Evolutionary conservation across 2,797 vertebrate genomes (phyloP).

Genomic region (Amphiprion clarkii): DNA sequence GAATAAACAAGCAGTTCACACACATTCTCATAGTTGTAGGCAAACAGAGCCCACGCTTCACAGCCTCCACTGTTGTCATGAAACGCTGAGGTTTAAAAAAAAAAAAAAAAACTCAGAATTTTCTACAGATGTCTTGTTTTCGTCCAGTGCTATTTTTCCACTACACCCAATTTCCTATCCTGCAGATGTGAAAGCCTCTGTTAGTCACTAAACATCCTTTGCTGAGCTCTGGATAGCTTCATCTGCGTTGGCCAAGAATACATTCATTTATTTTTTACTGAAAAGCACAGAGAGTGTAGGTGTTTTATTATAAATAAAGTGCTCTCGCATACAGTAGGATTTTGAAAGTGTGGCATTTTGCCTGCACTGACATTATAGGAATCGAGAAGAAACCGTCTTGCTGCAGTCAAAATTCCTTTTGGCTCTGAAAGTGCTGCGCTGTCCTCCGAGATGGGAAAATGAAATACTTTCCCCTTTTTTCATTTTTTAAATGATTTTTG

Average conservation of each 20-base stretch:
- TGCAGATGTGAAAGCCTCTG: slow-evolving; percentile 54
- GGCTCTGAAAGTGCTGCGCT: slow-evolving; percentile 4
- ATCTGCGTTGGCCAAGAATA: slow-evolving; percentile 25
- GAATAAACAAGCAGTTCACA: slow-evolving; percentile 39
- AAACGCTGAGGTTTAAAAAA: slow-evolving; percentile 26
- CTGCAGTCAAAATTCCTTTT: neutral
- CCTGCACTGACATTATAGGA: neutral
- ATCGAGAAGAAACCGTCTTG: neutral
- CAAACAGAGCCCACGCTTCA: slow-evolving; percentile 38
- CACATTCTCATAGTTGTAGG: slow-evolving; percentile 11
- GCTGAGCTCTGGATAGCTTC: slow-evolving; percentile 41
- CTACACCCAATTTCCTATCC: slow-evolving; percentile 17
- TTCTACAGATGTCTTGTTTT: slow-evolving; percentile 58
- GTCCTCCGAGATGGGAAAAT: neutral
- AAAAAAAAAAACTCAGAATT: slow-evolving; percentile 14
- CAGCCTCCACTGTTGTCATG: slow-evolving; percentile 39
- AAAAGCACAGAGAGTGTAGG: slow-evolving; percentile 14
- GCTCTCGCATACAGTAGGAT: neutral
- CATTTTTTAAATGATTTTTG: neutral
- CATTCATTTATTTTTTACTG: slow-evolving; percentile 49
- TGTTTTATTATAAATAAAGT: slow-evolving; percentile 52
- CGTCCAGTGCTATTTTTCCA: slow-evolving; percentile 46
- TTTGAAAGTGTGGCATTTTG: slow-evolving; percentile 28
- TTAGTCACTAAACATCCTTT: slow-evolving; percentile 48
- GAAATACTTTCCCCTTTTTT: neutral